Evolutionary conservation across 2,888 invertebrate species (phyloP).

Genomic region (Drosophila anceps): DNA sequence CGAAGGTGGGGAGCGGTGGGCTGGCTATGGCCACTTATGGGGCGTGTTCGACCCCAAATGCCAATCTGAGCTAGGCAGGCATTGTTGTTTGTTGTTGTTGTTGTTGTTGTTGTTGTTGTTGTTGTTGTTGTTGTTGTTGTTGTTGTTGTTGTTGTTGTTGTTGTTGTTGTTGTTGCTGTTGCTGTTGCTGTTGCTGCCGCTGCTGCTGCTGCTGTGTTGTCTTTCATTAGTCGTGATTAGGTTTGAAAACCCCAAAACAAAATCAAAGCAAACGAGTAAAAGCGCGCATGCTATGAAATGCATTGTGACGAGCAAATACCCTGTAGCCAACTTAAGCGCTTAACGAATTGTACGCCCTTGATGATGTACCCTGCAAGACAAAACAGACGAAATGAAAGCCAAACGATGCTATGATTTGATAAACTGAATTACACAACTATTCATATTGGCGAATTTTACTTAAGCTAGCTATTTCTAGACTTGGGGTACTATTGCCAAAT

Average conservation of each 20-base stretch:
- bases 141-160: conserved; percentile 16
- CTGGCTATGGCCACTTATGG: conserved; percentile 26
- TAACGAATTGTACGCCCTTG: too few species aligned
- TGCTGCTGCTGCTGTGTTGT: conserved; percentile 38
- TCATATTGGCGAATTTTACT: too few species aligned
- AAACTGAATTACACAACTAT: too few species aligned
- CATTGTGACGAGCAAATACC: background rate
- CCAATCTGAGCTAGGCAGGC: conserved; percentile 44
- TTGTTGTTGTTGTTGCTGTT: background rate
- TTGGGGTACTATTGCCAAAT: background rate
- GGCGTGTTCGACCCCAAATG: conserved; percentile 75
- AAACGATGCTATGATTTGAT: too few species aligned
- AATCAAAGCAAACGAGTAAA: conserved; percentile 9
- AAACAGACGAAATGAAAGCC: too few species aligned
- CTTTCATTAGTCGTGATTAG: conserved; percentile 75
- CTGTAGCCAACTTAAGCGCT: too few species aligned
- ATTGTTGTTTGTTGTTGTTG: conserved; percentile 1
- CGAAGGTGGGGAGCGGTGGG: conserved; percentile 3
- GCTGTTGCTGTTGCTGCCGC: background rate
- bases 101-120: background rate
- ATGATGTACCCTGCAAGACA: too few species aligned
- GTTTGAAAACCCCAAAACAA: conserved; percentile 47
- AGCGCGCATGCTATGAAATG: too few species aligned
- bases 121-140: conserved; percentile 28
- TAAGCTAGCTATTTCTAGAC: too few species aligned